These are phyloP conservation scores for Oxyruncus cristatus DNA, from an alignment of 2,113 vertebrate genomes.

Conservation along the genomic window DNA sequence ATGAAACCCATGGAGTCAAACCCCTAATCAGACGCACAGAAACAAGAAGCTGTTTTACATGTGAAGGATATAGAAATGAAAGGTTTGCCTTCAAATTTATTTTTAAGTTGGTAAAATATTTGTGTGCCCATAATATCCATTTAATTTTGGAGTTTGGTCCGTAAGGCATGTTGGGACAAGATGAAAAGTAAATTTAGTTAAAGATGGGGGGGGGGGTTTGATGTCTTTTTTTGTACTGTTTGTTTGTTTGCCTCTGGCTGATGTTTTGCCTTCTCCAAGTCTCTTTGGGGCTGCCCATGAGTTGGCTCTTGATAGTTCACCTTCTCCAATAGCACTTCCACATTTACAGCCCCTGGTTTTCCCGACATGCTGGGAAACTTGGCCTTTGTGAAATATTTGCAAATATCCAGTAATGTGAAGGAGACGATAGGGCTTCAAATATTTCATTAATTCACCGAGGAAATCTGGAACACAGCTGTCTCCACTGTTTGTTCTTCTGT, in stretches of 20 bases:
- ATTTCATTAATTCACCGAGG: constrained; percentile 9
- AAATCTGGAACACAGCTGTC: constrained; percentile 51
- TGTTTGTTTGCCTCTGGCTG: background rate
- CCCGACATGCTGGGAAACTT: background rate
- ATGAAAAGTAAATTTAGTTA: background rate
- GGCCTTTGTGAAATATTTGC: background rate
- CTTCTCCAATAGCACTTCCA: background rate
- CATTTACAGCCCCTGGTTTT: background rate
- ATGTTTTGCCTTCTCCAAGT: background rate
- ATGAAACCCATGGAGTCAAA: constrained; percentile 12
- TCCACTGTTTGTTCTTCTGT: constrained; percentile 17
- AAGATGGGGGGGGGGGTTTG: no score
- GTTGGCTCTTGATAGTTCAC: background rate
- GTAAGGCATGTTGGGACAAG: background rate
- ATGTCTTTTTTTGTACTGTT: background rate
- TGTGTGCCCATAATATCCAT: background rate
- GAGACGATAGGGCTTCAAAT: background rate
- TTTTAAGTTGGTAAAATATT: constrained; percentile 48
- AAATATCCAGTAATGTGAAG: background rate
- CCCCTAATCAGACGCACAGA: background rate
- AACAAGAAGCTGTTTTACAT: constrained; percentile 30
- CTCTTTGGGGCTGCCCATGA: background rate
- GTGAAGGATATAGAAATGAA: constrained; percentile 14
- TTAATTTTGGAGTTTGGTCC: constrained; percentile 29
- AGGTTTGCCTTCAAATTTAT: constrained; percentile 43